phyloP scores from a whole-genome alignment of 1,140 invertebrate species.

The Pseudomyrmex pallidus region DNA sequence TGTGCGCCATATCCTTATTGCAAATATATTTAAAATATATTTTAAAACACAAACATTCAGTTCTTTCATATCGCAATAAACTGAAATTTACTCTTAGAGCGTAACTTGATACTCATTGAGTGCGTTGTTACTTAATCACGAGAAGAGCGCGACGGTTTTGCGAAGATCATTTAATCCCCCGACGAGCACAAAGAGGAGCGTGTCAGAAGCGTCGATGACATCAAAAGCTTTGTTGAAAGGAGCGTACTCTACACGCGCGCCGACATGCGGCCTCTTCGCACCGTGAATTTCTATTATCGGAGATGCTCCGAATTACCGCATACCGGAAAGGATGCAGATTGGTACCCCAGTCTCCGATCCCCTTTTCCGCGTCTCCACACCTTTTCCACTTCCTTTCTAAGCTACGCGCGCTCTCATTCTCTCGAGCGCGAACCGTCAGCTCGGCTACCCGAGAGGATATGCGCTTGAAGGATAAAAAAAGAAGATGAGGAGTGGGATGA shows the following conservation, averaged over 20 bases:
- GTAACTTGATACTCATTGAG: slow-evolving; percentile 13
- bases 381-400: slow-evolving; percentile 24
- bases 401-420: slow-evolving; percentile 22
- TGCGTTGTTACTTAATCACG: not conserved
- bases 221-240: slow-evolving; percentile 47
- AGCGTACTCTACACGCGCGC: slow-evolving; percentile 33
- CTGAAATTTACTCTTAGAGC: not conserved
- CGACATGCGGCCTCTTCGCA: slow-evolving; percentile 51
- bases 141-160: not conserved
- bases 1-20: no score
- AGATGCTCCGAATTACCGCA: slow-evolving; percentile 67
- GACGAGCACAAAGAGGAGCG: slow-evolving; percentile 10
- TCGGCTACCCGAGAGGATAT: slow-evolving; percentile 26
- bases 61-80: not conserved
- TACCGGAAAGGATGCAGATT: slow-evolving; percentile 70
- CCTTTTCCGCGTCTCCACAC: slow-evolving; percentile 46
- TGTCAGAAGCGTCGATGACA: slow-evolving; percentile 34
- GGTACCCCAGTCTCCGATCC: slow-evolving; percentile 34
- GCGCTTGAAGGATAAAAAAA: slow-evolving; percentile 42
- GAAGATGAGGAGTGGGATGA: not conserved
- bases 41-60: not conserved
- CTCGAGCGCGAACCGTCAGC: slow-evolving; percentile 24
- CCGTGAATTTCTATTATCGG: slow-evolving; percentile 71
- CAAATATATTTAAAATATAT: not conserved
- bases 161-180: slow-evolving; percentile 16